phyloP scores from a whole-genome alignment of 1,140 invertebrate genomes.

The Brachionus rubens region DNA sequence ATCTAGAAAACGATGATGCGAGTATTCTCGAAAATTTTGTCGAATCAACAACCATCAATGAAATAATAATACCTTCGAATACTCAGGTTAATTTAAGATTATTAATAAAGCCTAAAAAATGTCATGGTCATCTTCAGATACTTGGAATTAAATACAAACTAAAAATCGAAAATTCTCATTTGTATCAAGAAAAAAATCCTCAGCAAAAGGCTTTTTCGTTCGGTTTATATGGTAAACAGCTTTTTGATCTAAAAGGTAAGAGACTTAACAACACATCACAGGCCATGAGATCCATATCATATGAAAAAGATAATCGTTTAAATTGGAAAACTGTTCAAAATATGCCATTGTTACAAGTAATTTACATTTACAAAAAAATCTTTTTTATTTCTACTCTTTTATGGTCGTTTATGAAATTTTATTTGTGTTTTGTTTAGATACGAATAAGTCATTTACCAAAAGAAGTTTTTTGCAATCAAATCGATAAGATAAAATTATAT shows the following conservation, averaged over 20 bases:
- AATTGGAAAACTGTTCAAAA: not conserved
- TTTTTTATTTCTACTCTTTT: too few relatives aligned
- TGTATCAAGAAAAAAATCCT: not conserved
- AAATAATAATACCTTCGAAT: not conserved
- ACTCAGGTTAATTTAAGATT: not conserved
- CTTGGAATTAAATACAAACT: slow-evolving; percentile 19
- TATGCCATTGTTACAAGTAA: not conserved
- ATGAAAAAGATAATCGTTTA: not conserved
- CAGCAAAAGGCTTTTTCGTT: not conserved
- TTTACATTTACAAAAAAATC: not conserved
- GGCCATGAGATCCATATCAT: not conserved
- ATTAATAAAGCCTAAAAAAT: not conserved
- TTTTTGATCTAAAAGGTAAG: slow-evolving; percentile 32
- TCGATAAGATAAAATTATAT: not conserved
- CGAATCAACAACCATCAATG: not conserved
- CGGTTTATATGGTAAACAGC: not conserved
- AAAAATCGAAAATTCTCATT: too few relatives aligned
- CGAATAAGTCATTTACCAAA: not conserved
- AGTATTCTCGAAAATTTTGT: not conserved
- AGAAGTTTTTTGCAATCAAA: not conserved
- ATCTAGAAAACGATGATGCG: not conserved
- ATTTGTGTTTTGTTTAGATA: not conserved
- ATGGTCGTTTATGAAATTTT: not conserved
- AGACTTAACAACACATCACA: not conserved
- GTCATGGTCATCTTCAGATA: not conserved